These are phyloP conservation scores for Tachystola acroxantha DNA, from an alignment of 2,888 invertebrate genomes.

Conservation along the genomic window DNA sequence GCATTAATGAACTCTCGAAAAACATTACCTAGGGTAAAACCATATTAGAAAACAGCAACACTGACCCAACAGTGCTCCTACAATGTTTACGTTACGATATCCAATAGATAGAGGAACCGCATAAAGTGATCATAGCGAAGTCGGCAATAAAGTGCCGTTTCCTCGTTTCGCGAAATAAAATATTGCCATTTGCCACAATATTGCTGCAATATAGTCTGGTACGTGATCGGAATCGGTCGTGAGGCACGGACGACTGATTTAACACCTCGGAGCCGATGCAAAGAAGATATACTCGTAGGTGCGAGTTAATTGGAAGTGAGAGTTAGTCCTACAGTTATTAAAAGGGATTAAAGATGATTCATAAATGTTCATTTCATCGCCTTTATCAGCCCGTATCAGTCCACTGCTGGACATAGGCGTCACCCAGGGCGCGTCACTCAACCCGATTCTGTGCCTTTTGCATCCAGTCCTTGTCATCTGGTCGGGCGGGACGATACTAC, in stretches of 20 bases:
- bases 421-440: too few relatives aligned
- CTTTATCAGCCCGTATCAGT: too few relatives aligned
- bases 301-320: conserved; percentile 12
- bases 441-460: too few relatives aligned
- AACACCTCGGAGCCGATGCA: conserved; percentile 11
- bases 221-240: conserved; percentile 14
- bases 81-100: background rate
- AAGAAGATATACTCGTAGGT: conserved; percentile 10
- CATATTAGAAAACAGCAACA: too few relatives aligned
- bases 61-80: too few relatives aligned
- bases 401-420: too few relatives aligned
- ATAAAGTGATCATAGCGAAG: conserved; percentile 7
- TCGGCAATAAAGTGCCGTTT: conserved; percentile 8
- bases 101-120: background rate
- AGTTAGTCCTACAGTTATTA: conserved; percentile 9
- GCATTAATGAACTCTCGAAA: too few relatives aligned
- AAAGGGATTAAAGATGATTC: too few relatives aligned
- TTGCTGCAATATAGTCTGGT: conserved; percentile 4
- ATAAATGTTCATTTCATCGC: too few relatives aligned
- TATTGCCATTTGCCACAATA: conserved; percentile 9
- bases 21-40: too few relatives aligned
- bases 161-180: conserved; percentile 11
- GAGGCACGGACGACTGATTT: conserved; percentile 15
- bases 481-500: too few relatives aligned
- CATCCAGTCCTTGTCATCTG: too few relatives aligned